A percentile compares a stretch with the other conserved stretches of the same genome.
Conservation (phyloP, 2,888 invertebrate genomes). For the Diachrysia chrysitis region DNA sequence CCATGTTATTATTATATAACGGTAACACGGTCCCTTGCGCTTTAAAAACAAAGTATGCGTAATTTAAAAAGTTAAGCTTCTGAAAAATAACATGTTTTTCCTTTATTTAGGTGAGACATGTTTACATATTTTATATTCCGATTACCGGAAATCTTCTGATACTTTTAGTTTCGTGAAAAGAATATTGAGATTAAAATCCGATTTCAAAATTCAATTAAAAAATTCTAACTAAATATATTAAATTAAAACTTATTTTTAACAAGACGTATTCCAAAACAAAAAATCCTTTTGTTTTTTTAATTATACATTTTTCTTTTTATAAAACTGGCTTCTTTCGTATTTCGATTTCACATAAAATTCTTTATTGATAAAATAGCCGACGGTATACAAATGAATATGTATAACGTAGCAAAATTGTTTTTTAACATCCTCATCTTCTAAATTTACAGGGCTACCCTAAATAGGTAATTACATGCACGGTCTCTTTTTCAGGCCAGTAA, state of each 20-base stretch:
- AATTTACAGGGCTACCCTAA: conserved; percentile 36
- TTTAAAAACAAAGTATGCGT: conserved; percentile 27
- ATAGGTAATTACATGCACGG: conserved; percentile 52
- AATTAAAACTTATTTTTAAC: too few relatives aligned
- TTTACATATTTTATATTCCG: too few relatives aligned
- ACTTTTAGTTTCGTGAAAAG: too few relatives aligned
- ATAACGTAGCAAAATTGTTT: conserved; percentile 31
- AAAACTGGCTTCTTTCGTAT: not conserved
- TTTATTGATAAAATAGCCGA: conserved; percentile 18
- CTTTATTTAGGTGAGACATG: not conserved
- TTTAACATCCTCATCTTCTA: conserved; percentile 34
- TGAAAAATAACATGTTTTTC: not conserved
- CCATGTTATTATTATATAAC: conserved; percentile 46
- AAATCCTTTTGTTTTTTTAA: too few relatives aligned
- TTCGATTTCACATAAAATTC: not conserved
- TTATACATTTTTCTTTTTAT: too few relatives aligned
- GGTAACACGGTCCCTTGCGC: conserved; percentile 23
- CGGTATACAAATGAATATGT: conserved; percentile 28
- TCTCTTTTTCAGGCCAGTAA: conserved; percentile 35
- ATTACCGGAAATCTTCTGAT: too few relatives aligned
- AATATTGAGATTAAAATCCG: too few relatives aligned
- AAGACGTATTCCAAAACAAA: too few relatives aligned
- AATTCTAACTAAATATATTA: too few relatives aligned
- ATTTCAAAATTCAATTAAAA: too few relatives aligned
- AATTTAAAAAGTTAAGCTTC: not conserved